Percentiles rank a stretch among this genome's conserved stretches.
These are phyloP conservation scores for Synaphobranchus kaupii DNA, from an alignment of 2,797 vertebrate genomes.

Conservation along the genomic window DNA sequence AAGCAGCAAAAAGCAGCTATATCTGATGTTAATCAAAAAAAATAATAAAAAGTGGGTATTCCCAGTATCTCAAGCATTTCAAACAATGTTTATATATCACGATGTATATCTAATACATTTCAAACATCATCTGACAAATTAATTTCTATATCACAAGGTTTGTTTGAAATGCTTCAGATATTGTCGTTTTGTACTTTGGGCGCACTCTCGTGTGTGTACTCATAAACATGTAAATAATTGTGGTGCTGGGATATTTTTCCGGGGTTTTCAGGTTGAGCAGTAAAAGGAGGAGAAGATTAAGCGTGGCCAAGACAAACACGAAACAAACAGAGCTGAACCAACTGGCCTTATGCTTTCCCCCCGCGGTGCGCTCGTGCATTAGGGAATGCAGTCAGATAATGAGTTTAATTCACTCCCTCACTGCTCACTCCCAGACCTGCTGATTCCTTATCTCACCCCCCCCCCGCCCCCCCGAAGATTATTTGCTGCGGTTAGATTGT, in stretches of 20 bases:
- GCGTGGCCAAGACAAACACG: not conserved
- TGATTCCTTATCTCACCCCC: not conserved
- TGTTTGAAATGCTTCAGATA: slow-evolving; percentile 1
- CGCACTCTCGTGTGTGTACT: not conserved
- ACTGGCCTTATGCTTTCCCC: not conserved
- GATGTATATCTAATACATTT: not conserved
- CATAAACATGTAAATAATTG: not conserved
- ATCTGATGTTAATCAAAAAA: not conserved
- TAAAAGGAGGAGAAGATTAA: not conserved
- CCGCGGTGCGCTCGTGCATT: not conserved
- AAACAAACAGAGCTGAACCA: not conserved
- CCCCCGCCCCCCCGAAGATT: not conserved
- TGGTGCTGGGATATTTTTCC: not conserved
- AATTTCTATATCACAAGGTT: not conserved
- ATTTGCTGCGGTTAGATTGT: not conserved
- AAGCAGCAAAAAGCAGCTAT: not conserved
- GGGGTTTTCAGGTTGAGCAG: not conserved
- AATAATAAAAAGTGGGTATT: not conserved
- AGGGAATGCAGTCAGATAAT: not conserved
- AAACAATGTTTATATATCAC: not conserved
- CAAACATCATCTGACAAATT: not conserved
- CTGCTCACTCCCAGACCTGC: not conserved
- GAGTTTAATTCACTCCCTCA: not conserved
- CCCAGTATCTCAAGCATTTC: not conserved
- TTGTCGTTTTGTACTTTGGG: not conserved